A percentile compares a stretch with the other conserved stretches of the same genome.
phyloP scores from a whole-genome alignment of 2,888 invertebrate genomes.

The Galeopsomyia nigrocyanea region DNA sequence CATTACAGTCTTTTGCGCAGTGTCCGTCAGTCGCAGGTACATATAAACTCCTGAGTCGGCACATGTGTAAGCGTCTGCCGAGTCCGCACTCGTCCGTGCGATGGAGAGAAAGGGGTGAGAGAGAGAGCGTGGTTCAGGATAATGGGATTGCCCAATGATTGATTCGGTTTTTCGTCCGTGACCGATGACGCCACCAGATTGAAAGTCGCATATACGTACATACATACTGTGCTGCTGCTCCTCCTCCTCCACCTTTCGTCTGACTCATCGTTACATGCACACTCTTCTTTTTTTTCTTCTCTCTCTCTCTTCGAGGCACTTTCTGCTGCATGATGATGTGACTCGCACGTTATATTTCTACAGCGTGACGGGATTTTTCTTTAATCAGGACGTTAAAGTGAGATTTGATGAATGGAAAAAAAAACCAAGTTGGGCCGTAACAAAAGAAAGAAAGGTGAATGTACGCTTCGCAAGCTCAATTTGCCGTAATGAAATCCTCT shows the following conservation, averaged over 20 bases:
- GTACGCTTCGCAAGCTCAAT: not conserved
- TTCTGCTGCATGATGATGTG: too few relatives aligned
- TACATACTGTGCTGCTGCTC: not conserved
- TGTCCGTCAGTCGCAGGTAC: too few relatives aligned
- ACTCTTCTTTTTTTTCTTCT: too few relatives aligned
- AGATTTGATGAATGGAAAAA: too few relatives aligned
- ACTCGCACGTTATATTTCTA: too few relatives aligned
- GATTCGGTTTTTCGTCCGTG: slow-evolving; percentile 40
- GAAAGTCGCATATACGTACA: slow-evolving; percentile 3
- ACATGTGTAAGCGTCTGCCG: not conserved
- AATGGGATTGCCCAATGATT: slow-evolving; percentile 43
- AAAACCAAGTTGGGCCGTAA: too few relatives aligned
- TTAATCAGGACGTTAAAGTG: too few relatives aligned
- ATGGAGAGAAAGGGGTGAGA: not conserved
- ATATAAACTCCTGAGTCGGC: not conserved
- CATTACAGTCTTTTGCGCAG: too few relatives aligned
- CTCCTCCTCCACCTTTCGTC: not conserved
- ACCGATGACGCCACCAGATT: slow-evolving; percentile 36
- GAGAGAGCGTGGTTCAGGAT: slow-evolving; percentile 5
- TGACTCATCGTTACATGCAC: slow-evolving; percentile 23
- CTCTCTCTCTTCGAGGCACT: too few relatives aligned
- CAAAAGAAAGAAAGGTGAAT: too few relatives aligned
- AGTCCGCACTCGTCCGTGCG: not conserved
- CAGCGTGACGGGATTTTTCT: too few relatives aligned
- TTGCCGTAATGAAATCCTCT: slow-evolving; percentile 4